Percentiles rank a stretch among this genome's conserved stretches.
These are phyloP conservation scores for Phalanger gymnotis DNA, from an alignment of 2,797 vertebrate species.

Conservation along the genomic window DNA sequence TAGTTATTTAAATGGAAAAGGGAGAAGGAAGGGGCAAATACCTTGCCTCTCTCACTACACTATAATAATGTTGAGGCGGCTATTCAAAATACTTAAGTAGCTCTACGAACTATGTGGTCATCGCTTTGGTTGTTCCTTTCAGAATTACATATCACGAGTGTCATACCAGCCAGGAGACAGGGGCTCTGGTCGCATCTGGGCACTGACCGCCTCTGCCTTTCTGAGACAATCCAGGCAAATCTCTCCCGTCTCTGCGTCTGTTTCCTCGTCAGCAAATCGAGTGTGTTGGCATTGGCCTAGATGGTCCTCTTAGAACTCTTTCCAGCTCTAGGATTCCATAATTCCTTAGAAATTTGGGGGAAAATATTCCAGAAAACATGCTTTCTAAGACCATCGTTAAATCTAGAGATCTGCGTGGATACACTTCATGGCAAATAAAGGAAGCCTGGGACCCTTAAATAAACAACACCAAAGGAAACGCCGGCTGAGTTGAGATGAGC, in stretches of 20 bases:
- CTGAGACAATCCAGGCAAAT: slow-evolving; percentile 13
- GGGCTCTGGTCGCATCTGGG: slow-evolving; percentile 23
- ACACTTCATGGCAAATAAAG: slow-evolving; percentile 42
- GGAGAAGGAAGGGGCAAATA: not conserved
- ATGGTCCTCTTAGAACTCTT: not conserved
- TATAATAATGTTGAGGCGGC: not conserved
- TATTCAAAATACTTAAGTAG: not conserved
- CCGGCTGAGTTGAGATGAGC: slow-evolving; percentile 56
- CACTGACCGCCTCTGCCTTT: slow-evolving; percentile 14
- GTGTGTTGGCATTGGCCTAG: not conserved
- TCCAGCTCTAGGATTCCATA: slow-evolving; percentile 34
- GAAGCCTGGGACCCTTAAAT: slow-evolving; percentile 4
- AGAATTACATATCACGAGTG: not conserved
- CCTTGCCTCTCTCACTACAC: not conserved
- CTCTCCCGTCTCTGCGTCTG: not conserved
- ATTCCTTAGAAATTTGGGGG: slow-evolving; percentile 28
- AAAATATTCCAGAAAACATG: slow-evolving; percentile 22
- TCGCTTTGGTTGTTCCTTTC: not conserved
- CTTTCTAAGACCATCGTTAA: slow-evolving; percentile 30
- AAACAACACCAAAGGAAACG: slow-evolving; percentile 41
- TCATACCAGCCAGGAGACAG: not conserved
- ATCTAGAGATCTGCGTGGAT: not conserved
- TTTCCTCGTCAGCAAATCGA: not conserved
- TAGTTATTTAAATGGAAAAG: not conserved
- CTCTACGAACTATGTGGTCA: not conserved